These are phyloP conservation scores for Melanerpes formicivorus DNA, from an alignment of 2,113 vertebrate species.

Conservation along the genomic window DNA sequence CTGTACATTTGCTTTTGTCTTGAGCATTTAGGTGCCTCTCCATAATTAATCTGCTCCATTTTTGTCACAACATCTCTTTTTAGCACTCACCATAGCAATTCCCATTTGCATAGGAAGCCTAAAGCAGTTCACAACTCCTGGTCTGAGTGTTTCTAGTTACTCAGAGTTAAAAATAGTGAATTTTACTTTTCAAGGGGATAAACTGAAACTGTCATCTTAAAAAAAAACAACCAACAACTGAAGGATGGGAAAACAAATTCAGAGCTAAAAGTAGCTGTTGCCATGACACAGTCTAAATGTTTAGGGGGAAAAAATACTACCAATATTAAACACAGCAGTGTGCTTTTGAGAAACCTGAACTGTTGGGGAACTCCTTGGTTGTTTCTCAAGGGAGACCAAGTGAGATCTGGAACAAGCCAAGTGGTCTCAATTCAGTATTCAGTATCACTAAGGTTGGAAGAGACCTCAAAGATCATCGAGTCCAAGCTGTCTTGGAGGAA, in stretches of 20 bases:
- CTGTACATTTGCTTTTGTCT: neutral
- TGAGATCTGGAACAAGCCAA: neutral
- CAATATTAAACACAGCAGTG: conserved; percentile 56
- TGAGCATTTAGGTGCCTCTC: neutral
- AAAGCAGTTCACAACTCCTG: neutral
- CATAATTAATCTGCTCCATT: neutral
- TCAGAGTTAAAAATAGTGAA: conserved; percentile 32
- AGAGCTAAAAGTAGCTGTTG: conserved; percentile 56
- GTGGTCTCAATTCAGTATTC: neutral
- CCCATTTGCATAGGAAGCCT: neutral
- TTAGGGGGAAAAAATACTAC: conserved; percentile 38
- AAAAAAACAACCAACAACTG: neutral
- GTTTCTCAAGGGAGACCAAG: neutral
- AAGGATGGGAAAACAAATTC: conserved; percentile 13
- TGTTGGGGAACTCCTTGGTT: conserved; percentile 38
- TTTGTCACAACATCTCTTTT: neutral
- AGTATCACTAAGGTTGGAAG: no score
- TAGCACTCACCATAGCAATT: neutral
- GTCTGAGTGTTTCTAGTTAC: neutral
- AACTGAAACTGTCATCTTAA: neutral
- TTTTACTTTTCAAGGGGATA: conserved; percentile 26
- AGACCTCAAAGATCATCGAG: no score
- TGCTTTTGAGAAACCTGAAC: conserved; percentile 58
- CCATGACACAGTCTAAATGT: conserved; percentile 52
- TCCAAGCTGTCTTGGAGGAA: neutral